Evolutionary conservation across 1,140 invertebrate species (phyloP), one percentile per base, ranked within the genome.

Genomic region (Drosophila orosa): DNA sequence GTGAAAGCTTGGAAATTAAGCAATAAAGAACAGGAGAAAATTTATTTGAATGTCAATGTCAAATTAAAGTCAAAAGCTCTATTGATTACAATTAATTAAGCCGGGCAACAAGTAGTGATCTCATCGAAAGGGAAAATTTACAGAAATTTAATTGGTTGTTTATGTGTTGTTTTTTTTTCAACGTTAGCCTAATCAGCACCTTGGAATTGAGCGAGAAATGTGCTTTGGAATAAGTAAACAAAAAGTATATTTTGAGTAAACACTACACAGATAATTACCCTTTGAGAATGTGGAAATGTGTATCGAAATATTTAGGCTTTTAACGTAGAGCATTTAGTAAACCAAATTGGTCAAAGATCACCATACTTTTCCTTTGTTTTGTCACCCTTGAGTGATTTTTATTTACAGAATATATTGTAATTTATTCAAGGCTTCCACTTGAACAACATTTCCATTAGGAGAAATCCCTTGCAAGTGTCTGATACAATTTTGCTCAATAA

Each of bases 1-100:
- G 62, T 52, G 48, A 69, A 74, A 55, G 58, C 63, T 40, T 29
- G 62, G 74, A 78, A 81, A 72, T 68, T 75, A 65, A 73, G 66
- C 62, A 57, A 68, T 68, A 69, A 27, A 31, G 45, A 60, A 61
- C 47, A 31, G 37, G 61, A 44, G 40, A 19, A 59, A 55, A 52
- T 25, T 40, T 60, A 82, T 87, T 89, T 89, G 77, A 89, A 89
- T 78, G 80, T 54, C 84, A 89, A 89, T 80, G 84, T 89, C 84
- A 74, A 80, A 68, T 73, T 73, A 89, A 89, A 74, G 84, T 89
- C 80, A 80, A 29, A 52, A 59, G 22, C 57, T 33, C 54, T 54
- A 75, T 74, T 80, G 74, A 40, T 77, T 77, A 77, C 42, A 60
- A 19, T 87, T 86, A 87, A 87, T 83, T 82, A 86, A 82, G 12